Conservation (phyloP, 2,113 vertebrate species). For the Poeciliopsis prolifica region DNA sequence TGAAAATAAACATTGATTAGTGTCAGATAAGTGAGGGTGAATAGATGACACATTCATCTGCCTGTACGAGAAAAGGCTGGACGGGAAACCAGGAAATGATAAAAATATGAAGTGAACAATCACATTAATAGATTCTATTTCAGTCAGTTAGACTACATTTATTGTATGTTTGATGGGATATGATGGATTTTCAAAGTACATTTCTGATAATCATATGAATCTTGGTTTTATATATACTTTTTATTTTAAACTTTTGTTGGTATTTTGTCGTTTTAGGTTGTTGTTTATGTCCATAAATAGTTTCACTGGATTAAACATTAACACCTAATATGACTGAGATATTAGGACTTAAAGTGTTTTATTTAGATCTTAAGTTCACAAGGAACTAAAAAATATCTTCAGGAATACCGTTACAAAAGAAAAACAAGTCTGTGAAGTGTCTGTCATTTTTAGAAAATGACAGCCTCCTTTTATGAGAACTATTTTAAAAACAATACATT, state of each 20-base stretch:
- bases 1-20: not conserved
- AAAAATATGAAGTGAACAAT: too few relatives aligned
- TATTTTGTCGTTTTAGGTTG: not conserved
- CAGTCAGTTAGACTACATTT: too few relatives aligned
- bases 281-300: not conserved
- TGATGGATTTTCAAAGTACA: too few relatives aligned
- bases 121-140: too few relatives aligned
- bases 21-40: not conserved
- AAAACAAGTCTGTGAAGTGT: not conserved
- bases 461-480: not conserved
- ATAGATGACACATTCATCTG: not conserved
- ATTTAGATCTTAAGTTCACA: not conserved
- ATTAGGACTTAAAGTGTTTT: not conserved
- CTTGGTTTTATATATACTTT: too few relatives aligned
- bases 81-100: not conserved
- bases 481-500: not conserved
- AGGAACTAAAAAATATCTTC: not conserved
- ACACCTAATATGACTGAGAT: not conserved
- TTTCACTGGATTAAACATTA: not conserved
- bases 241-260: too few relatives aligned
- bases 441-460: not conserved
- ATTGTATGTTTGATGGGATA: too few relatives aligned
- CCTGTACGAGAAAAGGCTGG: not conserved
- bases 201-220: too few relatives aligned
- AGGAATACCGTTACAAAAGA: not conserved